A percentile compares a stretch with the other conserved stretches of the same genome.
These are phyloP conservation scores for Drosophila pseudotakahashii DNA, from an alignment of 2,888 invertebrate species.

Conservation along the genomic window DNA sequence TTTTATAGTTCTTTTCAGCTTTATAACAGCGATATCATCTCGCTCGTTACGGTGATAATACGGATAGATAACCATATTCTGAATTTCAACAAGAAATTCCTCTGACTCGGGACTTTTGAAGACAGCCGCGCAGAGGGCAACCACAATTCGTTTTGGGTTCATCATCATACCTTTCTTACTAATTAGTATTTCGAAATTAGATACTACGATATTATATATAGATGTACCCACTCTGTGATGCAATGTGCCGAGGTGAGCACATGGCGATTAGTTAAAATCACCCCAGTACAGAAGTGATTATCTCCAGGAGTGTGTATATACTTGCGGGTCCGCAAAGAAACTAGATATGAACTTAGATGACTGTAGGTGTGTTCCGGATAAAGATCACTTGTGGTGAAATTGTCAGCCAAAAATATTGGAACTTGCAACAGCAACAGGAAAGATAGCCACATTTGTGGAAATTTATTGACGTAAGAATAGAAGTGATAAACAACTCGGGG, in stretches of 20 bases:
- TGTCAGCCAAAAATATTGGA: background rate
- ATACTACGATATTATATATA: no score
- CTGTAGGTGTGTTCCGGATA: background rate
- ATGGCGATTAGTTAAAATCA: constrained; percentile 10
- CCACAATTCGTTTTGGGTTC: constrained; percentile 1
- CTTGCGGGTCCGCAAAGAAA: constrained; percentile 28
- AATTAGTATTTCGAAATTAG: background rate
- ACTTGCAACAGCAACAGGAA: background rate
- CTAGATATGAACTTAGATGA: constrained; percentile 6
- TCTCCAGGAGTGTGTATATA: constrained; percentile 21
- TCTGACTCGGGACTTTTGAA: no score
- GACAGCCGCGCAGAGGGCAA: background rate
- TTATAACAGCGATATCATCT: constrained; percentile 26
- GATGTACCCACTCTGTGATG: constrained; percentile 28
- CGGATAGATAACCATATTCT: constrained; percentile 13
- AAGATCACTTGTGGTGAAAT: background rate
- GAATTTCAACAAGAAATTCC: background rate
- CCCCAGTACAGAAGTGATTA: constrained; percentile 42
- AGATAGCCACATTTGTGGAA: background rate
- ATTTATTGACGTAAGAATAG: background rate
- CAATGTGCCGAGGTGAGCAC: constrained; percentile 41
- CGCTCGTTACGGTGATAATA: constrained; percentile 7
- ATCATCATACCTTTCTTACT: constrained; percentile 19
- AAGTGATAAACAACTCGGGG: constrained; percentile 1
- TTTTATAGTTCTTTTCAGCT: background rate